Evolutionary conservation across 2,113 vertebrate genomes (phyloP).

Genomic region (Apodemus sylvaticus): DNA sequence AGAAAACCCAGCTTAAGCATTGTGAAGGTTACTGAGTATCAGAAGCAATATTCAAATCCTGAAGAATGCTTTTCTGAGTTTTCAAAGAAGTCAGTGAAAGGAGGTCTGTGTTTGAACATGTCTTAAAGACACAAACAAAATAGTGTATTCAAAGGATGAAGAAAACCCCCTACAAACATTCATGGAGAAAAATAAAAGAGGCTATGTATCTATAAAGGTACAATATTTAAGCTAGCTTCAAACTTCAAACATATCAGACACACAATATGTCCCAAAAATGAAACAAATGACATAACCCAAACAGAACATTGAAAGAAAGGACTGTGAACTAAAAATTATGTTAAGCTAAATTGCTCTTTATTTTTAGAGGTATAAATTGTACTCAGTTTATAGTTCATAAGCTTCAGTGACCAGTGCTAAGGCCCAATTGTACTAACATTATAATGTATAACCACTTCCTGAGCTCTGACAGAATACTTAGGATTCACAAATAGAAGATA

Average conservation of each 20-base stretch:
- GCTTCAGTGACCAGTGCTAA: background rate
- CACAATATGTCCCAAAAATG: background rate
- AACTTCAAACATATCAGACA: background rate
- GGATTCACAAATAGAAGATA: background rate
- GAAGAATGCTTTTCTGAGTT: background rate
- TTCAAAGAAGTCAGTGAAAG: background rate
- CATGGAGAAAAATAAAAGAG: background rate
- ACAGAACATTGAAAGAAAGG: background rate
- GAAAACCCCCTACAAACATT: background rate
- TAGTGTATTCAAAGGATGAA: background rate
- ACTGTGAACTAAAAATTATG: background rate
- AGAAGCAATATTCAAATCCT: slow-evolving; percentile 33
- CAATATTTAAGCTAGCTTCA: slow-evolving; percentile 25
- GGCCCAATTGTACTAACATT: background rate
- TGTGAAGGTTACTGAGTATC: background rate
- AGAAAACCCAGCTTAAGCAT: background rate
- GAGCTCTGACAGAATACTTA: background rate
- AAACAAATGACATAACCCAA: background rate
- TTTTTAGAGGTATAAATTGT: background rate
- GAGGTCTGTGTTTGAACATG: background rate
- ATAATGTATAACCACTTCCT: background rate
- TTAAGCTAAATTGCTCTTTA: background rate
- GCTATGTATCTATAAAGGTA: background rate
- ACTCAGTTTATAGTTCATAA: background rate
- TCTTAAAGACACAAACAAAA: background rate